Evolutionary conservation across 2,113 vertebrate genomes (phyloP), one percentile per base, ranked within the genome.

Genomic region (Chloropsis cyanopogon): DNA sequence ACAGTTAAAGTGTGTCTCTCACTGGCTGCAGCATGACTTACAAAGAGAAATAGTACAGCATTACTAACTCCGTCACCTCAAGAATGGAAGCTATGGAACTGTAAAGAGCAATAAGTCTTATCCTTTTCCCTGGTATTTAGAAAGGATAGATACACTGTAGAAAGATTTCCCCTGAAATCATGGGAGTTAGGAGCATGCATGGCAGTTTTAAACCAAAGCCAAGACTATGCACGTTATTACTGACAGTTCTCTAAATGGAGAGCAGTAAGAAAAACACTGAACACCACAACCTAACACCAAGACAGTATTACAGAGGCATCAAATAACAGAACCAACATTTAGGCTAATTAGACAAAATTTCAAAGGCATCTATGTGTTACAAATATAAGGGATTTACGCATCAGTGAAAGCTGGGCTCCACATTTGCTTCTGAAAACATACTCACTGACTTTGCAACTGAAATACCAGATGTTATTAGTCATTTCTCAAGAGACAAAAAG

Each of bases 401-500:
- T 81, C 82, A 90, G 53, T 90, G 86, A 64, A 93, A 92, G 44
- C 18, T 75, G 61, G 33, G 68, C 60, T 86, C 65, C 60, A 84
- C 46, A 64, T 71, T 77, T 71, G 76, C 49, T 93, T 90, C 69
- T 86, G 80, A 96, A 96, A 96, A 96, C 69, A 57, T n/a, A 77
- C n/a, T 86, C 60, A 37, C 26, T 47, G 75, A 90, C 56, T 92
- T 78, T 8, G 0, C 68, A 86, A 88, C 49, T 88, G 69, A 90
- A 93, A 73, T 65, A 94, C 82, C 96, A 90, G 93, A 93, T 92
- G 92, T 76, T 92, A 54, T 75, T 70, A 93, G 83, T 70, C 42
- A 92, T 92, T 95, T 91, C 96, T 92, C 94, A 75, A 35, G 96
- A 97, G 96, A 94, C 49, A 12, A 91, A 93, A 97, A 92, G 83